Evolutionary conservation across 2,888 invertebrate genomes (phyloP), one percentile per base, ranked within the genome.

Genomic region (Xanthia icteritia): DNA sequence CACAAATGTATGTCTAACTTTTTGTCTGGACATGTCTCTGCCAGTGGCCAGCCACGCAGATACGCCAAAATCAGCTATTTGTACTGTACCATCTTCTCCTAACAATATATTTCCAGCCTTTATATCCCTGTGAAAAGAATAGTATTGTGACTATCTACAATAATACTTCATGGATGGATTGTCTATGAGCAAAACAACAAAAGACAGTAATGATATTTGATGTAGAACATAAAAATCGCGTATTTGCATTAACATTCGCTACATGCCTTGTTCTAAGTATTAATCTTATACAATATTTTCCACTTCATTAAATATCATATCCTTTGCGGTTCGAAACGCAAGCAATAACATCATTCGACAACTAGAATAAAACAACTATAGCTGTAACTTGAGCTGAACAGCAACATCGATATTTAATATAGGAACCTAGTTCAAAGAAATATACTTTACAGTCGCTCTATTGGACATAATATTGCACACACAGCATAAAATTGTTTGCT

Each of bases 21-120:
- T 99, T 94, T 99, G 99, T 68, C 99, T 97, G 9, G 99, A 99
- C 81, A 99, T 96, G 94, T 99, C 99, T 75, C 99, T 97, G 8
- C 99, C 99, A 0, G 99, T 99, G 13, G 99, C 99, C 89, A 99
- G 95, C 99, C 99, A 99, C 2, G 99, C 99, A 85, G 99, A 99
- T 0, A 99, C 99, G 78, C 99, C 99, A 93, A 99, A 99, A 96
- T 99, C 99, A 23, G 99, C 99, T 86, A 99, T 99, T 96, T 99
- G 99, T 71, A 99, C 99, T 0, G 98, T 98, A 66, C 99, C 99
- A 96, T 99, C 99, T 92, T 99, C 99, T 48, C 99, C 99, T 79
- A 99, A 97, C 77, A 99, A 97, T 92, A 99, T 99, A 95, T 99
- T 99, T 73, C 99, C 99, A 79, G 99, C 99, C 96, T 99, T 99